These are phyloP conservation scores for Prinia subflava DNA, from an alignment of 2,113 vertebrate genomes.

Conservation along the genomic window DNA sequence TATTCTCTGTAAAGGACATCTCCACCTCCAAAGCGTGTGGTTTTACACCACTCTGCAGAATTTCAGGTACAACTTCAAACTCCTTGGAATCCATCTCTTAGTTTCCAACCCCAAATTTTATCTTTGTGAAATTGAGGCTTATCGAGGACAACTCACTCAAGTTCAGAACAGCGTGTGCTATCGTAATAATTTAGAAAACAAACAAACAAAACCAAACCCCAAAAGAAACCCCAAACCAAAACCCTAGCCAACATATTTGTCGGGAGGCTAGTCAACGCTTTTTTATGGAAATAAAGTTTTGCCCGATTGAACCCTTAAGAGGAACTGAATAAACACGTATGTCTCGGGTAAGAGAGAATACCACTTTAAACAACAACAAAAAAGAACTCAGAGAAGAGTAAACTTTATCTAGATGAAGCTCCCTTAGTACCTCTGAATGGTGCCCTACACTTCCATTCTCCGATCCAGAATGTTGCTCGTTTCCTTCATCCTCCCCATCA, in stretches of 20 bases:
- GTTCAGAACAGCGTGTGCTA: not conserved
- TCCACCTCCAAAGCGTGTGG: accelerated
- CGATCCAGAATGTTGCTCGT: constrained; percentile 77
- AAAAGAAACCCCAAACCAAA: not conserved
- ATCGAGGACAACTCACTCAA: not conserved
- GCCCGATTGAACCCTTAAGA: not conserved
- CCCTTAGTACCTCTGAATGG: constrained; percentile 82
- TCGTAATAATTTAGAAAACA: not conserved
- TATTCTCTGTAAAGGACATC: not conserved
- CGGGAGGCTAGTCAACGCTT: not conserved
- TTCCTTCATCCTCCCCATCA: constrained; percentile 83
- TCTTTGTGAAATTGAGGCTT: not conserved
- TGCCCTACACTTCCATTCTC: constrained; percentile 77
- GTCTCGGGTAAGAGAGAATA: not conserved
- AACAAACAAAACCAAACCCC: not conserved
- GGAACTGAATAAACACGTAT: not conserved
- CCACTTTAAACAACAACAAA: not conserved
- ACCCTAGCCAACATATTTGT: not conserved
- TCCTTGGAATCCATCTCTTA: not conserved
- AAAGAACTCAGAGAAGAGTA: not conserved
- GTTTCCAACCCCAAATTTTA: not conserved
- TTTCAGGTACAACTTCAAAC: not conserved
- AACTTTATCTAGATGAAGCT: not conserved
- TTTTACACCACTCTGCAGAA: not conserved
- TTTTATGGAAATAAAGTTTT: not conserved